A percentile compares a stretch with the other conserved stretches of the same genome.
These are phyloP conservation scores for Heteromyza rotundicornis DNA, from an alignment of 2,888 invertebrate species.

Conservation along the genomic window DNA sequence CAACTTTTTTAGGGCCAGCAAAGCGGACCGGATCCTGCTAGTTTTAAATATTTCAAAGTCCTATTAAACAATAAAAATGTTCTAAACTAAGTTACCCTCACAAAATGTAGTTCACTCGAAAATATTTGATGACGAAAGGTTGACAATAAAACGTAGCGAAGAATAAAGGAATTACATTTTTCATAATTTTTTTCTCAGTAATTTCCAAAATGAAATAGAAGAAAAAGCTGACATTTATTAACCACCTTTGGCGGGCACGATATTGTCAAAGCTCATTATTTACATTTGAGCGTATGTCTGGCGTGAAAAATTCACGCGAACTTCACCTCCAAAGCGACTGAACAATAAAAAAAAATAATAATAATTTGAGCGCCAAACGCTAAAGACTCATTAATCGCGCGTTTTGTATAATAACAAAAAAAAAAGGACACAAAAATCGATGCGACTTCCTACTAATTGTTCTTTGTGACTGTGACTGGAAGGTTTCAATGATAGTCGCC, in stretches of 20 bases:
- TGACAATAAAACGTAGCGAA: neutral
- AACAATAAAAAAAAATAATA: slow-evolving; percentile 40
- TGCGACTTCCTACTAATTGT: slow-evolving; percentile 40
- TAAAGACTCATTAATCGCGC: slow-evolving; percentile 55
- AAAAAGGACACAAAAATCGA: slow-evolving; percentile 23
- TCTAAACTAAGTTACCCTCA: too few relatives aligned
- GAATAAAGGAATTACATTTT: neutral
- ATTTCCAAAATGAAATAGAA: too few relatives aligned
- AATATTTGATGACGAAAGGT: neutral
- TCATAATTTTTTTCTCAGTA: neutral
- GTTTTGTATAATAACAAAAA: neutral
- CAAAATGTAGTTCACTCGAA: too few relatives aligned
- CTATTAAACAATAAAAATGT: too few relatives aligned
- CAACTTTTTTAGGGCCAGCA: too few relatives aligned
- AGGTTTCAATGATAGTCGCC: slow-evolving; percentile 5
- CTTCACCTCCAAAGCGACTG: neutral
- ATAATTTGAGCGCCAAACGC: slow-evolving; percentile 45
- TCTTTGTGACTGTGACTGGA: slow-evolving; percentile 22
- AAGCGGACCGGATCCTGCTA: too few relatives aligned
- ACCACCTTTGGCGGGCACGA: slow-evolving; percentile 18
- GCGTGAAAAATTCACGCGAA: slow-evolving; percentile 19
- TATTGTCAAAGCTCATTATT: slow-evolving; percentile 11
- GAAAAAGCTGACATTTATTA: slow-evolving; percentile 42
- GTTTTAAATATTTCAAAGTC: too few relatives aligned
- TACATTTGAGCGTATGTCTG: neutral